Base-by-base conservation (phyloP, 2,797 vertebrate species). In the Columba guinea region DNA sequence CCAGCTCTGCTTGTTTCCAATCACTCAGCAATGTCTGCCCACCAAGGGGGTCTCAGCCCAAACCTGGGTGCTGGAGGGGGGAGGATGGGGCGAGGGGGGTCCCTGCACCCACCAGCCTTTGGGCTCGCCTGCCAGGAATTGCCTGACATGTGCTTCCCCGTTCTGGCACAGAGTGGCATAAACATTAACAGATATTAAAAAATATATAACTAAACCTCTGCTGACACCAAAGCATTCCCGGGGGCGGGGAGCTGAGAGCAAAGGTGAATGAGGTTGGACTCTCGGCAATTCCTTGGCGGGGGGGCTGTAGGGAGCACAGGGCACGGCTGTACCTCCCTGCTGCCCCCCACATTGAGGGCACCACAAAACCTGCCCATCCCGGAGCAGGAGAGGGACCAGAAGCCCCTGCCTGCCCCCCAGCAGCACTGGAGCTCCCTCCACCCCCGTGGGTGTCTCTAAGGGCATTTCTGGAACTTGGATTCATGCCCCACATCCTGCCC, bases 41-140 rank as follows among this genome's bases (percentile, higher is more conserved):
- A 5, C 10, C 0, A 2, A 56, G 30, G 21, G 10, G 10, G 32
- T 44, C 22, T 28, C 18, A 2, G 16, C 16, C 10, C 34, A 39
- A 30, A 11, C 15, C 12, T 4, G 12, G 27, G 48, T 28, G 17
- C 24, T 5, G 9, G 41, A 3, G 32, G 5, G 6, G 13, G 8
- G 5, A 9, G 39, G 22, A 14, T 2, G 28, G 60, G 34, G 3
- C 0, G 1, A 41, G 39, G 22, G 32, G 3, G 21, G 5, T 70
- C 26, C 37, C 35, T 20, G 19, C 10, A 22, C 13, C 27, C 56
- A 22, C 7, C 2, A 2, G 35, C 64, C 63, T 37, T 4, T 0
- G 35, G 32, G 7, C 13, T 70, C 2, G 1, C 44, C 48, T 46
- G 62, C 27, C 4, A 0, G 64, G 35, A 34, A 17, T 8, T 35